Evolutionary conservation across 2,113 vertebrate genomes (phyloP), one percentile per base, ranked within the genome.

Genomic region (Thymallus thymallus): DNA sequence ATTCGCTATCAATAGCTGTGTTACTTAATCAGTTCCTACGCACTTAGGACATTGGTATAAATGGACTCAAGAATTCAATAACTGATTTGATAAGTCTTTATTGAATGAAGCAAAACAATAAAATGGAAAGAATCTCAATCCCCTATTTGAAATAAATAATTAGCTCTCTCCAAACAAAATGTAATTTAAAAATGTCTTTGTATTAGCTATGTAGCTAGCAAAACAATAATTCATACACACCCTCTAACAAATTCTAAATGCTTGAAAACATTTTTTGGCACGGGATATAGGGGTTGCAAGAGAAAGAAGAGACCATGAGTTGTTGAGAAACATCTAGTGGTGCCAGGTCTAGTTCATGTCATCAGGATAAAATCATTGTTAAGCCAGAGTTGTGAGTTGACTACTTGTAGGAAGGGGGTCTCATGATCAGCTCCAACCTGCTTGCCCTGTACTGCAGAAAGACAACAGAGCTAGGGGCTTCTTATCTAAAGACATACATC

Each of bases 101-200:
- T 95, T 95, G 92, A 88, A 93, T 93, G 91, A 94, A 95, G 94
- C 92, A 90, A 92, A 91, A 68, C 81, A 91, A 68, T 82, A 90
- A 83, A 84, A 87, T 82, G 86, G 84, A 87, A 87, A 90, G 61
- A 82, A 85, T 73, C 83, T 78, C 22, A 75, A 80, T 85, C 88
- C 80, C 84, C 80, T 64, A 84, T 90, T 85, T 79, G 91, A 95
- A 96, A 96, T 95, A 96, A 96, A 95, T 91, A 85, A 88, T 91
- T 84, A 91, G 82, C 81, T 83, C 69, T 76, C 82, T 69, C 72
- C 55, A 60, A 29, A 65, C 58, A 69, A 80, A 86, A 71, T 75
- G 71, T 0, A 18, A 45, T 70, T 41, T 67, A 35, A 35, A n/a
- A 32, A 32, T 32, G 6, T 32, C 6, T 32, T 14, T 10, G 6